Evolutionary conservation across 2,113 vertebrate genomes (phyloP), one percentile per base, ranked within the genome.

Genomic region (Archilochus colubris): DNA sequence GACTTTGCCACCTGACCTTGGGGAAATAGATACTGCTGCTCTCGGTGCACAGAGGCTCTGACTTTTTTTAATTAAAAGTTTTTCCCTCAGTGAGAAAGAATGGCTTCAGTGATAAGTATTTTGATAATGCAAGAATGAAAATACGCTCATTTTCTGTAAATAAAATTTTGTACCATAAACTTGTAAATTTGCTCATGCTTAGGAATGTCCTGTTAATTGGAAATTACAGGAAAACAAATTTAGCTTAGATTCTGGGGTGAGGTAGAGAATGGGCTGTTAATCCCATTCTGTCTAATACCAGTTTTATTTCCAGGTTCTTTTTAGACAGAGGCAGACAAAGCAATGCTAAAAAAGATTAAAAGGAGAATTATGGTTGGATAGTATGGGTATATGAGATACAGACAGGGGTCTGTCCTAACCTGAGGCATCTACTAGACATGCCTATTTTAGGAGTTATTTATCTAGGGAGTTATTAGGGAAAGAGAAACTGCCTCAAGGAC

Each of bases 101-200:
- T 55, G 12, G 46, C 21, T 77, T 87, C 15, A 48, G 61, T 66
- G 38, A 9, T 50, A 82, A 84, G 36, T 46, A 31, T 28, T 89
- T 63, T 33, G 69, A 63, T 91, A 91, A 69, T 12, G 30, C 48
- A 84, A 75, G 48, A 78, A 84, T 57, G 81, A 74, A 94, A 74
- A 77, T 74, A 69, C 36, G 4, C 5, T 9, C 8, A 3, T 88
- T 86, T 89, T 84, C 53, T 87, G 15, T 23, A 58, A 92, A 31
- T 28, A 57, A 51, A 30, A 17, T 75, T 84, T 68, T 61, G 10
- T 19, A 33, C 8, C 33, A 13, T 72, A 70, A 59, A 19, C 44
- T 67, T 83, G 10, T 70, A 14, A 30, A 55, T 70, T 58, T 79
- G 19, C 30, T 83, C 3, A 25, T 66, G 46, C 13, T 83, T 62